Evolutionary conservation across 1,140 invertebrate species (phyloP).

Genomic region (Drosophila pachea): DNA sequence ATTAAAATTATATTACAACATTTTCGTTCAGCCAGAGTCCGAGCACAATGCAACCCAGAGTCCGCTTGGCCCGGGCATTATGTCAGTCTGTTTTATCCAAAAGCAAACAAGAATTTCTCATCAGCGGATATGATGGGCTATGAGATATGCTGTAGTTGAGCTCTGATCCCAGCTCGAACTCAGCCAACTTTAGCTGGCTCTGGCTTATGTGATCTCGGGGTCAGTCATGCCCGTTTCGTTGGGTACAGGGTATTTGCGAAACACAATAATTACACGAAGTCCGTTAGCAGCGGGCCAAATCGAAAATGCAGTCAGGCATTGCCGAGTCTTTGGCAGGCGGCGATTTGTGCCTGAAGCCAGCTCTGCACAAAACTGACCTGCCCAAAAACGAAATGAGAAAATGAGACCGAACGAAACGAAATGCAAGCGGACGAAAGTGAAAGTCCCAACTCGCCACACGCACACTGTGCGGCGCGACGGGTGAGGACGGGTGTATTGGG

Average conservation of each 20-base stretch:
- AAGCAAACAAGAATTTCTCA: conserved; percentile 21
- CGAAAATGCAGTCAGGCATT: conserved; percentile 69
- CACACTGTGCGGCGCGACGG: neutral
- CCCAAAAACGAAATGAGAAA: conserved; percentile 51
- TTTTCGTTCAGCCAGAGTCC: conserved; percentile 55
- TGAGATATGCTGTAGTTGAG: neutral
- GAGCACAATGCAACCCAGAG: conserved; percentile 32
- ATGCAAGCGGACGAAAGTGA: conserved; percentile 58
- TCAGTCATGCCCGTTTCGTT: neutral
- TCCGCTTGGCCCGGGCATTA: conserved; percentile 12
- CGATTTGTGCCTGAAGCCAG: conserved; percentile 37
- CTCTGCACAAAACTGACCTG: conserved; percentile 63
- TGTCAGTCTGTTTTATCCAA: conserved; percentile 26
- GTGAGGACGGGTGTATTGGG: neutral
- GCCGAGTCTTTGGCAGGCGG: conserved; percentile 22
- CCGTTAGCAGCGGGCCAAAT: conserved; percentile 50
- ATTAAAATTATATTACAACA: conserved; percentile 75
- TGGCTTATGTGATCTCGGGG: neutral
- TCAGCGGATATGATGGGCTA: neutral
- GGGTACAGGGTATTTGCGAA: conserved; percentile 32
- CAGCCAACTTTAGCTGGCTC: neutral
- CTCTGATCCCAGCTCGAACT: too few relatives aligned
- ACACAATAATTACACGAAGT: conserved; percentile 63
- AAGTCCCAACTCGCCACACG: conserved; percentile 48
- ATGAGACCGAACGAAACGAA: conserved; percentile 20